These are phyloP conservation scores for Kryptolebias ocellatus DNA, from an alignment of 2,797 vertebrate genomes.

Conservation along the genomic window DNA sequence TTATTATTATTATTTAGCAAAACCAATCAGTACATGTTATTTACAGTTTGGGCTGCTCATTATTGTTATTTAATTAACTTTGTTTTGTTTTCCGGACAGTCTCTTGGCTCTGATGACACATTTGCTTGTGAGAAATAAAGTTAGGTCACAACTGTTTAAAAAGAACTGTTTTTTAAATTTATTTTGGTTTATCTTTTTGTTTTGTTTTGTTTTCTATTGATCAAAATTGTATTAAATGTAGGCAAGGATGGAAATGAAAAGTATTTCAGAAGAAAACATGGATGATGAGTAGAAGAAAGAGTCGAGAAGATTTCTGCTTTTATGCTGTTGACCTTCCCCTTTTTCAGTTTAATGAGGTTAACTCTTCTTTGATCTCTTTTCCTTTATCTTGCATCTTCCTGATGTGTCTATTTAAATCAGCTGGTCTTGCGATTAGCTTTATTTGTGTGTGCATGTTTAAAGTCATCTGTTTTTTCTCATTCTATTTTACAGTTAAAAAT, in stretches of 20 bases:
- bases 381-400: conserved; percentile 36
- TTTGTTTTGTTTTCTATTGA: no score
- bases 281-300: neutral
- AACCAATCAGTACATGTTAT: neutral
- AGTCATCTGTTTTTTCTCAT: neutral
- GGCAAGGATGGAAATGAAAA: no score
- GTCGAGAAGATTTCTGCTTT: conserved; percentile 57
- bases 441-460: neutral
- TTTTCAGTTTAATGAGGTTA: neutral
- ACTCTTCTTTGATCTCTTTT: conserved; percentile 33
- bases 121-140: no score
- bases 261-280: neutral
- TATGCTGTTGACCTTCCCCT: conserved; percentile 33
- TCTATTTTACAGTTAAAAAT: conserved; percentile 10
- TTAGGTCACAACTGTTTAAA: no score
- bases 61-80: no score
- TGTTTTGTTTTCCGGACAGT: no score
- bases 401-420: conserved; percentile 26
- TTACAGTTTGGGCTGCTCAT: neutral
- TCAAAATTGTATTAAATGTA: no score
- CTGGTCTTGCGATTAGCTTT: neutral
- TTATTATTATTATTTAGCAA: neutral
- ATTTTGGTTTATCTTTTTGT: no score
- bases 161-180: no score
- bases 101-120: no score